Evolutionary conservation across 2,888 invertebrate genomes (phyloP).

Genomic region (Lepidocyrtoides sp.): DNA sequence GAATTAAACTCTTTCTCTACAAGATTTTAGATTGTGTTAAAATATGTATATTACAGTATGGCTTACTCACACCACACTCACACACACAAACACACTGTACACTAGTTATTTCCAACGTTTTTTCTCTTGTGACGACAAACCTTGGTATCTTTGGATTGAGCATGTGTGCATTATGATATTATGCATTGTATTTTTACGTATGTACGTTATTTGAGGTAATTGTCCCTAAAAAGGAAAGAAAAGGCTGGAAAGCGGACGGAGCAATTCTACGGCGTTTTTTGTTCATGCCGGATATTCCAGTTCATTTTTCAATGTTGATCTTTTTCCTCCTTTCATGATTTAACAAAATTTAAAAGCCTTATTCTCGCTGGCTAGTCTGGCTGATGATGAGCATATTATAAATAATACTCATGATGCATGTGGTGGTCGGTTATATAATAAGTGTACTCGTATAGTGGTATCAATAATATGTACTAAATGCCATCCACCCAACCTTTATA

Average conservation of each 20-base stretch:
- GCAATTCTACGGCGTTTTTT: constrained; percentile 85
- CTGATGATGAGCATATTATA: not conserved
- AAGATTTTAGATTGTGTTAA: not conserved
- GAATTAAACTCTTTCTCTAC: too few species aligned
- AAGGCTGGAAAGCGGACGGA: constrained; percentile 83
- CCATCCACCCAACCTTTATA: not conserved
- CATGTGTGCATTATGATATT: constrained; percentile 54
- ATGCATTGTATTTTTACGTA: not conserved
- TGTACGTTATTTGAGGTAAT: constrained; percentile 67
- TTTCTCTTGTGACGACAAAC: not conserved
- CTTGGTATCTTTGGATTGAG: constrained; percentile 66
- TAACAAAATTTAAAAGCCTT: constrained; percentile 64
- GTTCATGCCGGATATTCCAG: constrained; percentile 85
- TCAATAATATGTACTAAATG: not conserved
- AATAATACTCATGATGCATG: too few species aligned
- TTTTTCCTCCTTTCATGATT: constrained; percentile 82
- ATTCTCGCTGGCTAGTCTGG: not conserved
- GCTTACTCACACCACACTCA: not conserved
- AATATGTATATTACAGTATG: too few species aligned
- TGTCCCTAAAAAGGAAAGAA: constrained; percentile 74
- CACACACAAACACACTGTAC: not conserved
- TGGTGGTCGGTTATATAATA: too few species aligned
- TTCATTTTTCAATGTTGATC: constrained; percentile 85
- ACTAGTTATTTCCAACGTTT: not conserved
- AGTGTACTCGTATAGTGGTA: not conserved